Conservation (phyloP, 2,113 vertebrate genomes). For the Nanorana parkeri region DNA sequence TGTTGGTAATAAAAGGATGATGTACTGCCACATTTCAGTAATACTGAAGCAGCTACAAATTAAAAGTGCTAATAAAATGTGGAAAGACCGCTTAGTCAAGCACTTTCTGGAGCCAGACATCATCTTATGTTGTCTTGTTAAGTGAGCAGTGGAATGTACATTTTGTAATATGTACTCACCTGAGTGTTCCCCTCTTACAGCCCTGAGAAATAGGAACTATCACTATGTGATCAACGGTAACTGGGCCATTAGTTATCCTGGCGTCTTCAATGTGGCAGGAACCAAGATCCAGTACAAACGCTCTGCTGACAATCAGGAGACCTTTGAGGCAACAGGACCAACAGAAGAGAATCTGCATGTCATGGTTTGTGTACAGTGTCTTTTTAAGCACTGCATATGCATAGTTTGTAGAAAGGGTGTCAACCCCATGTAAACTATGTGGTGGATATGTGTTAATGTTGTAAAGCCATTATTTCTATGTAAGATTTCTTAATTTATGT, state of each 20-base stretch:
- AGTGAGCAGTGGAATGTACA: conserved; percentile 22
- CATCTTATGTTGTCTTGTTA: neutral
- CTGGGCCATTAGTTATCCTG: conserved; percentile 84
- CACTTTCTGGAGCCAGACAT: conserved; percentile 34
- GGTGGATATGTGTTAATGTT: too few relatives aligned
- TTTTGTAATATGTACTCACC: neutral
- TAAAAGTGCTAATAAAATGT: conserved; percentile 8
- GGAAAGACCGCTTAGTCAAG: neutral
- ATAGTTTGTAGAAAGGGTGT: too few relatives aligned
- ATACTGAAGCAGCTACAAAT: conserved; percentile 12
- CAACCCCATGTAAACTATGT: too few relatives aligned
- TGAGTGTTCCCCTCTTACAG: conserved; percentile 57
- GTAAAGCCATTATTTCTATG: too few relatives aligned
- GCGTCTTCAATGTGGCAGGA: conserved; percentile 81
- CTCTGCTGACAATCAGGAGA: conserved; percentile 80
- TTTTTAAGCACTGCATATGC: too few relatives aligned
- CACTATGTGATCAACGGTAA: conserved; percentile 90
- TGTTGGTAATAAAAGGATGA: conserved; percentile 28
- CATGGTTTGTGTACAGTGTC: conserved; percentile 73
- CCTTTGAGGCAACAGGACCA: conserved; percentile 83
- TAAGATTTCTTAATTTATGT: too few relatives aligned
- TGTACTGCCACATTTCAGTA: neutral
- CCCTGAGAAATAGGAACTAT: conserved; percentile 80
- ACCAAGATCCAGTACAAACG: conserved; percentile 84
- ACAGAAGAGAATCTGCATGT: conserved; percentile 84